A percentile compares a stretch with the other conserved stretches of the same genome.
These are phyloP conservation scores for Turdus rufiventris DNA, from an alignment of 2,113 vertebrate genomes.

Conservation along the genomic window DNA sequence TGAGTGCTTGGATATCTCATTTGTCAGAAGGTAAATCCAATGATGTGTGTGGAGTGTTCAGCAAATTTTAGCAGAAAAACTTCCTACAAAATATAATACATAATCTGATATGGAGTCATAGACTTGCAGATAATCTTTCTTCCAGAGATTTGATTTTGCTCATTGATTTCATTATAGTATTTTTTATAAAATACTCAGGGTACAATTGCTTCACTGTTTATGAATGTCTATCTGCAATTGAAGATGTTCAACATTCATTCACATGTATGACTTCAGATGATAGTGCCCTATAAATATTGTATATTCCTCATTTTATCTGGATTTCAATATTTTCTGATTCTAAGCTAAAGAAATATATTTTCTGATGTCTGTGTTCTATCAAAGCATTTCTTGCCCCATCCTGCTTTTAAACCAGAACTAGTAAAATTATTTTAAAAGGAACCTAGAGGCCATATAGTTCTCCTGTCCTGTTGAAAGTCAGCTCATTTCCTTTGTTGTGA, in stretches of 20 bases:
- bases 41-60: not conserved
- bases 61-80: not conserved
- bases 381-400: not conserved
- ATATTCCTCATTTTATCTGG: not conserved
- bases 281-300: not conserved
- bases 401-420: not conserved
- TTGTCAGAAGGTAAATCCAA: not conserved
- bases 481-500: not conserved
- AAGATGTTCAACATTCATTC: not conserved
- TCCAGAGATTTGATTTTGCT: not conserved
- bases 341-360: not conserved
- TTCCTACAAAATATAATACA: not conserved
- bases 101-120: not conserved
- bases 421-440: not conserved
- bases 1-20: not conserved
- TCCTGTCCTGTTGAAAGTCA: not conserved
- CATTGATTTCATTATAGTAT: not conserved
- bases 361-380: not conserved
- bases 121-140: not conserved
- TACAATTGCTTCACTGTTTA: not conserved
- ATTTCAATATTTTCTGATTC: not conserved
- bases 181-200: not conserved
- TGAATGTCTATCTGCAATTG: not conserved
- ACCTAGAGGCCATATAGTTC: not conserved
- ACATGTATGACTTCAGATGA: not conserved